Percentiles rank a stretch among this genome's conserved stretches.
Conservation (phyloP, 2,888 invertebrate genomes). For the Flexamia atlantica region DNA sequence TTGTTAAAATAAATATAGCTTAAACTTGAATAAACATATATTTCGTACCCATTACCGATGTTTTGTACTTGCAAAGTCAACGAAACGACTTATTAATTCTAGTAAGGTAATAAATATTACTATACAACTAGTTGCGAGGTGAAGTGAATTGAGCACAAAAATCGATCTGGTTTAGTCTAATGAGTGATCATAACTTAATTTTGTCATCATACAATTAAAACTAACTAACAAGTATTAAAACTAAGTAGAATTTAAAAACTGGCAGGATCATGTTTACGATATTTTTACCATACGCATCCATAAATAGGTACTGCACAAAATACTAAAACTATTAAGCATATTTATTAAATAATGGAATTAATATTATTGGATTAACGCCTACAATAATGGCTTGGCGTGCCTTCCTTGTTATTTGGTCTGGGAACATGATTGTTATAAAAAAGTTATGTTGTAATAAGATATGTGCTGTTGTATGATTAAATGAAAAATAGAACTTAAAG, state of each 20-base stretch:
- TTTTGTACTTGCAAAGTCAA: conserved; percentile 12
- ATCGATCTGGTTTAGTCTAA: neutral
- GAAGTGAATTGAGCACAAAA: neutral
- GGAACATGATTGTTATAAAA: neutral
- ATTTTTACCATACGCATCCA: neutral
- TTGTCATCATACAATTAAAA: no score
- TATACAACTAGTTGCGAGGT: neutral
- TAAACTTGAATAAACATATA: conserved; percentile 33
- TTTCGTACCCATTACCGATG: neutral
- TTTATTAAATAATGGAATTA: neutral
- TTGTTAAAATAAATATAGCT: neutral
- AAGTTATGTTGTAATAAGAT: no score
- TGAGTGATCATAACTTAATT: no score
- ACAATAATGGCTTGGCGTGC: conserved; percentile 29
- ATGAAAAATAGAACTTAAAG: no score
- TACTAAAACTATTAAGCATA: neutral
- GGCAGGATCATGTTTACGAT: neutral
- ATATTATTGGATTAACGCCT: conserved; percentile 3
- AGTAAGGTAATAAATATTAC: conserved; percentile 8
- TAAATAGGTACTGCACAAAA: neutral
- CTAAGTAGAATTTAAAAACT: no score
- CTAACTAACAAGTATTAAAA: no score
- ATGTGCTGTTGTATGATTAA: no score
- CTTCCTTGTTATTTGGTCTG: conserved; percentile 2
- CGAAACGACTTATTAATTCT: neutral